A percentile compares a stretch with the other conserved stretches of the same genome.
phyloP scores from a whole-genome alignment of 2,888 invertebrate species.

The Tetragonula carbonaria region DNA sequence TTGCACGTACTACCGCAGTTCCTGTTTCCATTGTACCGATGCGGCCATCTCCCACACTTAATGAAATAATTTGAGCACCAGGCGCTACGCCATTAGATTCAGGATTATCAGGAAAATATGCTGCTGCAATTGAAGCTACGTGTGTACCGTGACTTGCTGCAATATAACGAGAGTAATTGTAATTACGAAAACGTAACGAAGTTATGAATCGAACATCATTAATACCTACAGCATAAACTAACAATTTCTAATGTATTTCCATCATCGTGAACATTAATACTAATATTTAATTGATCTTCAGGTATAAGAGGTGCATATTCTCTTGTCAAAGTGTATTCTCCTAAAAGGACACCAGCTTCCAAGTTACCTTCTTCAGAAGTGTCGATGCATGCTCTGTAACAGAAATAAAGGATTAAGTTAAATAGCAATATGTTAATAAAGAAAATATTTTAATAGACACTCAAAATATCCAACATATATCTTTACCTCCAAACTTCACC shows the following conservation, averaged over 20 bases:
- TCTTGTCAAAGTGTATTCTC: constrained; percentile 92
- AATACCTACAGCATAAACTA: constrained; percentile 94
- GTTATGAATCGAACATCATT: not conserved
- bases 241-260: constrained; percentile 97
- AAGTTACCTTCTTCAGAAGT: constrained; percentile 93
- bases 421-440: constrained; percentile 25
- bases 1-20: constrained; percentile 95
- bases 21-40: constrained; percentile 99
- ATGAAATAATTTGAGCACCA: constrained; percentile 96
- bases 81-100: constrained; percentile 98
- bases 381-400: constrained; percentile 91
- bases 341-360: constrained; percentile 90
- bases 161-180: constrained; percentile 69
- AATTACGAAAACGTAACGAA: not conserved
- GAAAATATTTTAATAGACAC: constrained; percentile 5
- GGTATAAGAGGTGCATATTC: constrained; percentile 91
- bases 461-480: constrained; percentile 26
- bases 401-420: constrained; percentile 34
- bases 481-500: constrained; percentile 94
- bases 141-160: constrained; percentile 98
- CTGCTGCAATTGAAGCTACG: constrained; percentile 98
- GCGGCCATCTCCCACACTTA: constrained; percentile 97
- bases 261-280: constrained; percentile 95
- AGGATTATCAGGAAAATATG: constrained; percentile 93
- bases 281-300: constrained; percentile 93